Percentiles rank a stretch among this genome's conserved stretches.
Conservation (phyloP, 2,113 vertebrate genomes). For the Carassius carassius region DNA sequence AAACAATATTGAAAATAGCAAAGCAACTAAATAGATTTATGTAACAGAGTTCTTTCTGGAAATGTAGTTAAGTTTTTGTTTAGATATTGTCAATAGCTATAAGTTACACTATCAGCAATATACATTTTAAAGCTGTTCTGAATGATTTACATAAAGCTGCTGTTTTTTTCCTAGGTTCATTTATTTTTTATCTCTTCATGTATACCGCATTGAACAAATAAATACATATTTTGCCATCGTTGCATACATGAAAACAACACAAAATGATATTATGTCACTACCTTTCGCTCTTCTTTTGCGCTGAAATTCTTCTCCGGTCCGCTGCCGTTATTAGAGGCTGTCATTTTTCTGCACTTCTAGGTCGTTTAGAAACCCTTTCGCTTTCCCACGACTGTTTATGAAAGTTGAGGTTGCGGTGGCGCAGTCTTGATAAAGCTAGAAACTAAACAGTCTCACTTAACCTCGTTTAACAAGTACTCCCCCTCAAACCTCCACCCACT, state of each 20-base stretch:
- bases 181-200: neutral
- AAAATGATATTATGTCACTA: slow-evolving; percentile 28
- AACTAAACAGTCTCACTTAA: slow-evolving; percentile 15
- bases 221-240: neutral
- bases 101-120: neutral
- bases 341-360: slow-evolving; percentile 47
- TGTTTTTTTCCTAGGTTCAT: neutral
- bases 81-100: neutral
- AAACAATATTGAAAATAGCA: neutral
- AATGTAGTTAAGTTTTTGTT: neutral
- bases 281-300: slow-evolving; percentile 67
- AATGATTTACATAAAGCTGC: too few relatives aligned
- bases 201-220: neutral
- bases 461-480: slow-evolving; percentile 51
- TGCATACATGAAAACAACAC: neutral
- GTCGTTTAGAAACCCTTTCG: neutral
- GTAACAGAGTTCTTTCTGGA: neutral
- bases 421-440: slow-evolving; percentile 13
- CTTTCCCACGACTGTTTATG: neutral
- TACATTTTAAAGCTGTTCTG: neutral
- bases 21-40: neutral
- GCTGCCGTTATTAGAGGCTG: slow-evolving; percentile 58
- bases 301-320: slow-evolving; percentile 58
- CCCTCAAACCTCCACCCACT: slow-evolving; percentile 53
- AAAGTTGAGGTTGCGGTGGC: neutral